phyloP scores from a whole-genome alignment of 23 tunicate genomes.

The Botrylloides violaceus region DNA sequence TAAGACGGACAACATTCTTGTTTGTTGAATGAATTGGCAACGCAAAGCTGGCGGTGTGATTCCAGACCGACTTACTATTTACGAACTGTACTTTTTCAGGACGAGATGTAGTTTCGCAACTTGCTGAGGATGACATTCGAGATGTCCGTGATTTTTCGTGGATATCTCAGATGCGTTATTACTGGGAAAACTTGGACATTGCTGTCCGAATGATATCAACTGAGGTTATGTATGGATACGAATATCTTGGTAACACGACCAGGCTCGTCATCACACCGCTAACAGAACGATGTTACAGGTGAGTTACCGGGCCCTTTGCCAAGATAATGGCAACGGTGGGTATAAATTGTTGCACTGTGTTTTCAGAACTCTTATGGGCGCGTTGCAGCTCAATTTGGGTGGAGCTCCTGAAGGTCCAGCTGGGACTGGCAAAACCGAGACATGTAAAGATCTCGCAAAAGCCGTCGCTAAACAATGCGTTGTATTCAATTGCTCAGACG shows the following conservation, averaged over 20 bases:
- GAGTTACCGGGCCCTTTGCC: not conserved
- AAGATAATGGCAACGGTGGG: not conserved
- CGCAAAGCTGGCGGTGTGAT: too few relatives aligned
- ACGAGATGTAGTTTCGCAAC: slow-evolving; percentile 70
- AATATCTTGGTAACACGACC: slow-evolving; percentile 82
- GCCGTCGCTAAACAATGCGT: slow-evolving; percentile 93
- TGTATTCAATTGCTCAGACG: slow-evolving; percentile 91
- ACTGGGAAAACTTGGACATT: slow-evolving; percentile 64
- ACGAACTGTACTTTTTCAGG: too few relatives aligned
- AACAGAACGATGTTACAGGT: slow-evolving; percentile 90
- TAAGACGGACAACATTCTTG: too few relatives aligned
- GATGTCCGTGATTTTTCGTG: slow-evolving; percentile 76
- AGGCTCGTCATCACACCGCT: slow-evolving; percentile 86
- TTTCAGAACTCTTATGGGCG: slow-evolving; percentile 79
- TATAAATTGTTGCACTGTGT: not conserved
- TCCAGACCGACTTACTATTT: too few relatives aligned
- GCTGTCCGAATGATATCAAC: slow-evolving; percentile 88
- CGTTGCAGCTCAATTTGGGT: slow-evolving; percentile 78
- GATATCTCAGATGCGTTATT: slow-evolving; percentile 93
- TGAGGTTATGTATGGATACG: slow-evolving; percentile 73
- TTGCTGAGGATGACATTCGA: slow-evolving; percentile 56
- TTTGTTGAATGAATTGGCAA: too few relatives aligned
- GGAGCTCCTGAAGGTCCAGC: slow-evolving; percentile 96
- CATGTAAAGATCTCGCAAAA: slow-evolving; percentile 87
- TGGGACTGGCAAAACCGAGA: slow-evolving; percentile 86